Evolutionary conservation across 1,140 invertebrate species (phyloP).

Genomic region (Pseudomyrmex concolor): DNA sequence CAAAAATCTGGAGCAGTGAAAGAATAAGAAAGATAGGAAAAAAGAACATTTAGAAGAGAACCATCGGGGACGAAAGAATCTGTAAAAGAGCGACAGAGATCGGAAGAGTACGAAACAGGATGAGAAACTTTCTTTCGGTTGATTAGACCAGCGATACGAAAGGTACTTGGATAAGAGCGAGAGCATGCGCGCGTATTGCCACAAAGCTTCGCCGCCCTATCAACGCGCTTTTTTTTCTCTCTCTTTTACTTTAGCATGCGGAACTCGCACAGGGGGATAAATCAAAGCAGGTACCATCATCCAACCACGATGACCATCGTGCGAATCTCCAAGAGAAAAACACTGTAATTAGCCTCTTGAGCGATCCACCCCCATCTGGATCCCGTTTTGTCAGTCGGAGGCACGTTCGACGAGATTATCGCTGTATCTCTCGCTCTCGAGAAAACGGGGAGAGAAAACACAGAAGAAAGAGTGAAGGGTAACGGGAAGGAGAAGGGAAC

Average conservation of each 20-base stretch:
- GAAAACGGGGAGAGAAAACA: neutral
- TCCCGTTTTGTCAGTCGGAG: slow-evolving; percentile 35
- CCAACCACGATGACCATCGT: slow-evolving; percentile 74
- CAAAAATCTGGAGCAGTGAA: slow-evolving; percentile 14
- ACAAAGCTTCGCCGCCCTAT: slow-evolving; percentile 57
- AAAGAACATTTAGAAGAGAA: slow-evolving; percentile 29
- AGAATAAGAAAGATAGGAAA: slow-evolving; percentile 35
- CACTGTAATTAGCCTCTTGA: slow-evolving; percentile 72
- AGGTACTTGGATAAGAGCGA: slow-evolving; percentile 26
- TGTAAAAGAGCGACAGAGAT: slow-evolving; percentile 31
- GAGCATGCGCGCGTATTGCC: slow-evolving; percentile 31
- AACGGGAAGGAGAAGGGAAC: neutral
- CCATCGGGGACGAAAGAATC: slow-evolving; percentile 3
- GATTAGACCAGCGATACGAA: slow-evolving; percentile 73
- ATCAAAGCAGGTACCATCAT: slow-evolving; percentile 78
- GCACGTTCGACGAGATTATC: slow-evolving; percentile 73
- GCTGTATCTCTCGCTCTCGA: slow-evolving; percentile 46
- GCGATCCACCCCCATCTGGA: neutral
- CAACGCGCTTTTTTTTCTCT: neutral
- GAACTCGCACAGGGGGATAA: slow-evolving; percentile 58
- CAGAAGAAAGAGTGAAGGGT: neutral
- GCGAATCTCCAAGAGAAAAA: slow-evolving; percentile 68
- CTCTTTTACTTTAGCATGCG: slow-evolving; percentile 11
- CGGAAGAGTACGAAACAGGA: slow-evolving; percentile 26
- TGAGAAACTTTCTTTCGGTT: slow-evolving; percentile 73